These are phyloP conservation scores for Turritopsis dohrnii DNA, from an alignment of 30 jellyfish, hydroid and myxozoan species.

Conservation along the genomic window DNA sequence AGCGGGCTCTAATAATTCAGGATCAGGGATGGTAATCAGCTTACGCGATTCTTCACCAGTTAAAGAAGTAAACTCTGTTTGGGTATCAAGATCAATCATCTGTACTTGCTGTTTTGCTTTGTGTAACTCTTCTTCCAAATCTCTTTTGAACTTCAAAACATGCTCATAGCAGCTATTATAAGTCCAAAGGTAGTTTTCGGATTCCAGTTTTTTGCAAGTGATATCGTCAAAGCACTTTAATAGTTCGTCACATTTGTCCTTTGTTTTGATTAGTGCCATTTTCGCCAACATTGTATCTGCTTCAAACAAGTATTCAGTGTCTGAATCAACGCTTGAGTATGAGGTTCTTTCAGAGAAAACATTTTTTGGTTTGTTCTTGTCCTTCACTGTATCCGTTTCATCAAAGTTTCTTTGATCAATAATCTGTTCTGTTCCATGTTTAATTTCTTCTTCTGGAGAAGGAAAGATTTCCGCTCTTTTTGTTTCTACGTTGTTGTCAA, in stretches of 20 bases:
- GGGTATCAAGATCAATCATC: not conserved
- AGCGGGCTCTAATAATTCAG: not conserved
- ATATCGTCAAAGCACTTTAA: conserved; percentile 52
- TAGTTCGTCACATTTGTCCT: conserved; percentile 51
- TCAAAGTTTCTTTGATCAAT: not conserved
- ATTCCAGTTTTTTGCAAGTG: conserved; percentile 26
- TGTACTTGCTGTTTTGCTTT: conserved; percentile 58
- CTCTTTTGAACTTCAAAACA: conserved; percentile 62
- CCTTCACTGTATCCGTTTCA: not conserved
- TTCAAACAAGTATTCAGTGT: not conserved
- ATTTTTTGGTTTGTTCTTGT: not conserved
- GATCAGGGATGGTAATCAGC: not conserved
- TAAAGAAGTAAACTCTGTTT: no score
- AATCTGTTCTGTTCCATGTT: not conserved
- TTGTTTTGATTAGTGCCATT: conserved; percentile 42
- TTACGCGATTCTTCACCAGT: no score
- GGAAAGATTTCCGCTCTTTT: not conserved
- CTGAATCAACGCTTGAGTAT: not conserved
- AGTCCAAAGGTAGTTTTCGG: conserved; percentile 9
- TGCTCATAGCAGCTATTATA: conserved; percentile 30
- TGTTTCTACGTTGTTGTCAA: not conserved
- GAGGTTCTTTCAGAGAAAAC: not conserved
- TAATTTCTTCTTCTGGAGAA: not conserved
- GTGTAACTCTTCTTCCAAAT: conserved; percentile 56
- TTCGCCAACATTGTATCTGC: conserved; percentile 5